phyloP scores from a whole-genome alignment of 2,113 vertebrate genomes.

The Dicentrarchus labrax region DNA sequence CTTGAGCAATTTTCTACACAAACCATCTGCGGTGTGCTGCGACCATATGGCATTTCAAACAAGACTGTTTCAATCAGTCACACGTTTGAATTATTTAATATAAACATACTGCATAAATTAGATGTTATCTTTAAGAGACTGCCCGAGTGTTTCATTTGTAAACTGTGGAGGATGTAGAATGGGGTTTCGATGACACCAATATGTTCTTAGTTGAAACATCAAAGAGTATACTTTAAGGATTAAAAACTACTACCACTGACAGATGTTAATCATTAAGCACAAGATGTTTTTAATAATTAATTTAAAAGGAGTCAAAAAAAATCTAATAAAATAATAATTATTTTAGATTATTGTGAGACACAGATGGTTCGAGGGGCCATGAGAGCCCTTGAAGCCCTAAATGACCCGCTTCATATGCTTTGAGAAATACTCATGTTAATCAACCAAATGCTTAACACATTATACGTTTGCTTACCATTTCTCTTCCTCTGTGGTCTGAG shows the following conservation, averaged over 20 bases:
- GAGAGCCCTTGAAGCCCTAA: slow-evolving; percentile 3
- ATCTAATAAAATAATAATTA: not conserved
- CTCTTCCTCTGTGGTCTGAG: slow-evolving; percentile 92
- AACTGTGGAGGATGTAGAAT: slow-evolving; percentile 24
- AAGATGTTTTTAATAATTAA: not conserved
- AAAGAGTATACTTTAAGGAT: slow-evolving; percentile 21
- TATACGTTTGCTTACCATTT: slow-evolving; percentile 87
- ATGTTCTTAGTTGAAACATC: slow-evolving; percentile 11
- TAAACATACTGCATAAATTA: slow-evolving; percentile 70
- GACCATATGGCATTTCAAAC: slow-evolving; percentile 80
- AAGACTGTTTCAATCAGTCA: slow-evolving; percentile 63
- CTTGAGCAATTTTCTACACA: slow-evolving; percentile 58
- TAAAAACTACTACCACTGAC: slow-evolving; percentile 11
- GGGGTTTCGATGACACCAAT: slow-evolving; percentile 5
- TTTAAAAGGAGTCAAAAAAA: slow-evolving; percentile 4
- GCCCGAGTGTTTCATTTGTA: slow-evolving; percentile 39
- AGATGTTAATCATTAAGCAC: not conserved
- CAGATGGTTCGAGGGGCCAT: slow-evolving; percentile 36
- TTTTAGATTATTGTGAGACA: slow-evolving; percentile 13
- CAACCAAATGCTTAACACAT: not conserved
- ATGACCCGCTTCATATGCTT: not conserved
- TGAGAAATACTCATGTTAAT: slow-evolving; percentile 3
- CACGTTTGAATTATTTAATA: slow-evolving; percentile 72
- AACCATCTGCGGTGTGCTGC: slow-evolving; percentile 70
- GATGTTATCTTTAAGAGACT: slow-evolving; percentile 46